Conservation (phyloP, 2,113 vertebrate genomes). For the Hoplias malabaricus region DNA sequence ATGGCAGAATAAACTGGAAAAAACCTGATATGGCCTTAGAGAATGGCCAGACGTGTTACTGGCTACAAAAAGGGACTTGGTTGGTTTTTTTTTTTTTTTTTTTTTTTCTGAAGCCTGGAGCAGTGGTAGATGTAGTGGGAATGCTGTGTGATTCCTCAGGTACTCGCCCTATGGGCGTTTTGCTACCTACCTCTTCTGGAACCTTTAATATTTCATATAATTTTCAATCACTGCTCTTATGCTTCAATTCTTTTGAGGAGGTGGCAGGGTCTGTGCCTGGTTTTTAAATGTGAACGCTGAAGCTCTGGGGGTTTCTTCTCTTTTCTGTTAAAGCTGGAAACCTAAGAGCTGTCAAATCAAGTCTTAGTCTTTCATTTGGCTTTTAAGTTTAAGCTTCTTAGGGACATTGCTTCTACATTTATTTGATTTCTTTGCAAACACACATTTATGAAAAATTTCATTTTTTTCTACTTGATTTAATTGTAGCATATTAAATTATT, state of each 20-base stretch:
- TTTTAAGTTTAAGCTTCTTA: neutral
- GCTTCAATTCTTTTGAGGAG: neutral
- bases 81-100: conserved; percentile 54
- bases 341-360: neutral
- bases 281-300: neutral
- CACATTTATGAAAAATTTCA: neutral
- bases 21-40: conserved; percentile 10
- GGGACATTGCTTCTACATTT: neutral
- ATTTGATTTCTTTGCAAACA: neutral
- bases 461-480: neutral
- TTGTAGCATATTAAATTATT: neutral
- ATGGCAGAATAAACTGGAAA: neutral
- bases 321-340: neutral
- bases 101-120: too few species aligned
- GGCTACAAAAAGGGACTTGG: conserved; percentile 29
- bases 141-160: conserved; percentile 65
- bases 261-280: neutral
- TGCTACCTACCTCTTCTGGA: conserved; percentile 73
- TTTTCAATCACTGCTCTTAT: conserved; percentile 52
- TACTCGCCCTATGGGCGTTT: conserved; percentile 57
- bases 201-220: conserved; percentile 35
- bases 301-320: neutral
- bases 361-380: neutral
- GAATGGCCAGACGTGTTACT: neutral
- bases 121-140: conserved; percentile 50